Evolutionary conservation across 2,797 vertebrate genomes (phyloP).

Genomic region (Taenioides sp.): DNA sequence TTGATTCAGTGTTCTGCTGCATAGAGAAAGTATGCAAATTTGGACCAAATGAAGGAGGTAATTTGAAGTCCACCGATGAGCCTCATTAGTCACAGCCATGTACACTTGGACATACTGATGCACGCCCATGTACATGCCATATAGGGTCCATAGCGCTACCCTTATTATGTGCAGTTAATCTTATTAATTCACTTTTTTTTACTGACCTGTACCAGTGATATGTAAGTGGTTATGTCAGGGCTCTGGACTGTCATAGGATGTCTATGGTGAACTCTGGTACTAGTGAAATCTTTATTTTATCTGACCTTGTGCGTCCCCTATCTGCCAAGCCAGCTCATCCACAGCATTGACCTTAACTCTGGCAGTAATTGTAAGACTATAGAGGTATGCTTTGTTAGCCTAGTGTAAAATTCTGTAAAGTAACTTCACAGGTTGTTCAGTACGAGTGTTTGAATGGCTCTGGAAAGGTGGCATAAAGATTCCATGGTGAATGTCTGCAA

Average conservation of each 20-base stretch:
- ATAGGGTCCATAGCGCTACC: conserved; percentile 46
- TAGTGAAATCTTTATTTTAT: conserved; percentile 17
- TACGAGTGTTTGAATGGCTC: conserved; percentile 36
- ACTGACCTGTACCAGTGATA: conserved; percentile 44
- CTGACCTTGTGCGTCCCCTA: conserved; percentile 48
- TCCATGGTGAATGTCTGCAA: conserved; percentile 14
- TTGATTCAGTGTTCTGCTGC: conserved; percentile 30
- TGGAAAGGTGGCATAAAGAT: conserved; percentile 28
- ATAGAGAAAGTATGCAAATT: conserved; percentile 40
- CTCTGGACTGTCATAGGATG: conserved; percentile 11
- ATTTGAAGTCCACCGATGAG: conserved; percentile 65
- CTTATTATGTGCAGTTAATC: conserved; percentile 75
- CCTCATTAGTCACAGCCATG: conserved; percentile 73
- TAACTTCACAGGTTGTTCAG: conserved; percentile 52
- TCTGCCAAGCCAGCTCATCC: conserved; percentile 45
- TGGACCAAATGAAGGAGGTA: conserved; percentile 46
- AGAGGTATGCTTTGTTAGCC: conserved; percentile 60
- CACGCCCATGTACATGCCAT: conserved; percentile 28
- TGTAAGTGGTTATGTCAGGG: conserved; percentile 35
- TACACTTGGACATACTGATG: conserved; percentile 58
- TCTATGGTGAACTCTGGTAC: neutral
- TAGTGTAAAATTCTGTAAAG: conserved; percentile 51
- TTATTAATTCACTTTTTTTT: conserved; percentile 70
- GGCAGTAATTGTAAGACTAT: conserved; percentile 49
- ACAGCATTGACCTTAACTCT: conserved; percentile 57